Base-by-base conservation (phyloP, 2,113 vertebrate species). In the Columba janthina region DNA sequence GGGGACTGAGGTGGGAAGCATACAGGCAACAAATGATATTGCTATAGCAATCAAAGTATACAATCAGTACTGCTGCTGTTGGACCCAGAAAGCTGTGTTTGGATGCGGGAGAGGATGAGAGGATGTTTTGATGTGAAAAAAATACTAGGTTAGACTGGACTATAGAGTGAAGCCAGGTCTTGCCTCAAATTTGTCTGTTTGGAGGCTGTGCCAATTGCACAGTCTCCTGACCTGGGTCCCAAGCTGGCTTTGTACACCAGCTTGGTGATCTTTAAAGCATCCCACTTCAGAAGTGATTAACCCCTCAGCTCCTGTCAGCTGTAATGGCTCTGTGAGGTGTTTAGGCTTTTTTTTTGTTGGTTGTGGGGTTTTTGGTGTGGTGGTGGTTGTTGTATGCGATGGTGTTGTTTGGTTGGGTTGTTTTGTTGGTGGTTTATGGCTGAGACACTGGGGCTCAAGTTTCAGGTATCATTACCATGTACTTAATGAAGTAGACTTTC, bases 241-340 rank as follows among this genome's bases (percentile, higher is more conserved):
- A 26, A n/a, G 6, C 12, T 88, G 29, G 13, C 14, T 87, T 67
- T 4, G 2, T 3, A 5, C 6, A 46, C 11, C 9, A 0, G 0
- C 12, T 20, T 5, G 2, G 9, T 38, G 50, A 11, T 40, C 42
- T 34, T 19, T 22, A 6, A 54, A 73, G 5, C 26, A 69, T 20
- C 19, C 5, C 19, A 15, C 46, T n/a, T 53, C 40, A 57, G 67
- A 69, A 21, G 11, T 10, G 11, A 36, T 42, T 26, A 81, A 25
- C 19, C 13, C 19, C 15, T 44, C 15, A 12, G 31, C 38, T 82
- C 38, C 29, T 72, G 19, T 32, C 29, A 44, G 20, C 26, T 87
- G 73, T 56, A 56, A 20, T 34, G 16, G 32, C 34, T 61, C 15
- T 13, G 18, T 48, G 32, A 12, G 22, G 51, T 6, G 50, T 36